Evolutionary conservation across 2,113 vertebrate genomes (phyloP), one percentile per base, ranked within the genome.

Genomic region (Tonatia bakeri): DNA sequence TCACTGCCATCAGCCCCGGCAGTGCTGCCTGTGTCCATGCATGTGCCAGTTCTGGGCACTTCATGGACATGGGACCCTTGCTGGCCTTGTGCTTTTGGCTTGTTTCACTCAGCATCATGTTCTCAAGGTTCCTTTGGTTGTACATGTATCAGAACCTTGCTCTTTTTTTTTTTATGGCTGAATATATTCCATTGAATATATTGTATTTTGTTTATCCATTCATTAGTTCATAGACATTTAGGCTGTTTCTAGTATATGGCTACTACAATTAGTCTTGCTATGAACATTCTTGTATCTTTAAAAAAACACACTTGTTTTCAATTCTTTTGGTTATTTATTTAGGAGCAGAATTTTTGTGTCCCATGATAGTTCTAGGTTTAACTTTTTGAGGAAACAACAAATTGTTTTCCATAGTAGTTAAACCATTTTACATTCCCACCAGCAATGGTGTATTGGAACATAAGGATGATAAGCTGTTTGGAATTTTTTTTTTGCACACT

Each of bases 1-100:
- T 7, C 4, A 50, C 3, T 38, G 0, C 36, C 31, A 12, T 10
- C 2, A 22, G 5, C 26, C 12, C 40, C 64, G 16, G 0, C 6
- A 19, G 61, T 86, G 19, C 8, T 69, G 73, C 61, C 6, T 52
- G 16, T 80, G 38, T 54, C 79, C 76, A 70, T 16, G 38, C 77
- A 56, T 54, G n/a, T 79, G 38, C 3, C 10, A 54, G 31, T 38
- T n/a, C 7, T 6, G 3, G 16, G 33, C 38, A 64, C 50, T 22
- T 86, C 43, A 59, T 15, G 56, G 1, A 75, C 79, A 67, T 47
- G 8, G 43, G 72, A 43, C 65, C 1, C 26, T 7, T 54, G 47
- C 15, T 26, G 8, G 6, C 22, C 28, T 92, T 87, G 54, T 8
- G 4, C 6, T 20, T 13, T 2, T 33, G 12, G 28, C 13, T 33